A percentile compares a stretch with the other conserved stretches of the same genome.
These are phyloP conservation scores for Bombus superbus DNA, from an alignment of 1,140 invertebrate species.

Conservation along the genomic window DNA sequence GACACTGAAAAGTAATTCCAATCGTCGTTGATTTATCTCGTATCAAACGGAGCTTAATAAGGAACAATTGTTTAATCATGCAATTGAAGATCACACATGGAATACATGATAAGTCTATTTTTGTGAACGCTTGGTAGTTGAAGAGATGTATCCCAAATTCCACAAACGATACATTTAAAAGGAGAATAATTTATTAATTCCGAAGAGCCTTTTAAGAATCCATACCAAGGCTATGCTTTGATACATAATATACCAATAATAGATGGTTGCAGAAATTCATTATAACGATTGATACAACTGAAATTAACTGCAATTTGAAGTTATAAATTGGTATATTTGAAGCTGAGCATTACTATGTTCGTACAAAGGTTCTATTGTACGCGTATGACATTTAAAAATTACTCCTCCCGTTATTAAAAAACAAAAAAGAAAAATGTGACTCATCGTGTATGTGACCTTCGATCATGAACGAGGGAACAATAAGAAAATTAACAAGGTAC, in stretches of 20 bases:
- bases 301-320: too few relatives aligned
- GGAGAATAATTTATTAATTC: neutral
- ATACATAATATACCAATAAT: too few relatives aligned
- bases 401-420: neutral
- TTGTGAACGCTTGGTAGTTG: too few relatives aligned
- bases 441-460: neutral
- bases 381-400: too few relatives aligned
- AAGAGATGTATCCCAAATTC: neutral
- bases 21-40: neutral
- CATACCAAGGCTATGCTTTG: too few relatives aligned
- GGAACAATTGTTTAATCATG: neutral
- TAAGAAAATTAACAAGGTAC: neutral
- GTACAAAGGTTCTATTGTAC: too few relatives aligned
- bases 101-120: neutral
- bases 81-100: neutral
- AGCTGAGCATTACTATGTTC: too few relatives aligned
- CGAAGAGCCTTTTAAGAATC: too few relatives aligned
- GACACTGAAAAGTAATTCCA: neutral
- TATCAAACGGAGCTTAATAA: neutral
- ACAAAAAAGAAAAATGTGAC: neutral
- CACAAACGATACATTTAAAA: neutral
- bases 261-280: too few relatives aligned
- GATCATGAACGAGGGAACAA: neutral
- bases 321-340: too few relatives aligned
- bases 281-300: too few relatives aligned